Conservation (phyloP, 1,140 invertebrate species). For the Vollenhovia emeryi region DNA sequence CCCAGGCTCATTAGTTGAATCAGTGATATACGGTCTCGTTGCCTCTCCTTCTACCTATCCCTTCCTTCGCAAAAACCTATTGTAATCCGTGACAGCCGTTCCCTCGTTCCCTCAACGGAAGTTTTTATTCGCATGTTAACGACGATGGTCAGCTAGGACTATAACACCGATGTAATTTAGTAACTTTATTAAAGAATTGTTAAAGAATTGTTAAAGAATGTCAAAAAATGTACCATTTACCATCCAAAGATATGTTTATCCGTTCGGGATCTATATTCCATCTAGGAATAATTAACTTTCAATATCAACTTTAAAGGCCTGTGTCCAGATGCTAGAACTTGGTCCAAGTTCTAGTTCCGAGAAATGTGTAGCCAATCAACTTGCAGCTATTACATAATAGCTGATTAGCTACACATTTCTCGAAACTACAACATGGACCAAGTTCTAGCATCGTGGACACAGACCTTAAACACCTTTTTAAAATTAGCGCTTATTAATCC, state of each 20-base stretch:
- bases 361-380: not conserved
- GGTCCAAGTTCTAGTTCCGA: too few relatives aligned
- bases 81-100: slow-evolving; percentile 59
- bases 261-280: not conserved
- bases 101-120: not conserved
- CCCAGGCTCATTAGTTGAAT: slow-evolving; percentile 66
- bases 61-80: slow-evolving; percentile 31
- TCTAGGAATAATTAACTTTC: not conserved
- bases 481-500: not conserved
- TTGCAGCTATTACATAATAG: too few relatives aligned
- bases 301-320: not conserved
- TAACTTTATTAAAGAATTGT: not conserved
- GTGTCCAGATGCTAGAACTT: too few relatives aligned
- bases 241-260: not conserved
- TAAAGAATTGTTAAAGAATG: not conserved
- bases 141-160: not conserved
- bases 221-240: not conserved
- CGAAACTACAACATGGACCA: too few relatives aligned
- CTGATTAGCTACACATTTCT: too few relatives aligned
- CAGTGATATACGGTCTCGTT: slow-evolving; percentile 55
- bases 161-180: not conserved
- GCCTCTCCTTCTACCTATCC: not conserved
- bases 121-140: slow-evolving; percentile 1
- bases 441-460: too few relatives aligned
- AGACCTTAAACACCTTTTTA: too few relatives aligned